These are phyloP conservation scores for Epizoanthus ramosus DNA, from an alignment of 92 coral and sea anemone genomes.

Conservation along the genomic window DNA sequence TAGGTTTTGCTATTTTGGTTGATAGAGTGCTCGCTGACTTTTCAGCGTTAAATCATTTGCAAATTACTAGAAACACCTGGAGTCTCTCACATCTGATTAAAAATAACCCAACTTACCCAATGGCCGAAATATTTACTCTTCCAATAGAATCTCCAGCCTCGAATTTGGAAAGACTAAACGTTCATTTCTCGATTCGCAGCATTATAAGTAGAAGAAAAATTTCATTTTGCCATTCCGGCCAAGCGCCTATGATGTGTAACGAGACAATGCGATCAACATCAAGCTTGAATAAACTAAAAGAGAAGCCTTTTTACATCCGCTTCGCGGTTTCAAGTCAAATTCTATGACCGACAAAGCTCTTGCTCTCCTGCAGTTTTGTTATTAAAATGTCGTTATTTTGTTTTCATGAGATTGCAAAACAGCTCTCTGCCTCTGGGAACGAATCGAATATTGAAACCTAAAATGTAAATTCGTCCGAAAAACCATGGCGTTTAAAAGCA, in stretches of 20 bases:
- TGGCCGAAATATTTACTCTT: slow-evolving; percentile 43
- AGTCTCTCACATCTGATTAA: slow-evolving; percentile 58
- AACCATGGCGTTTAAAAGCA: slow-evolving; percentile 7
- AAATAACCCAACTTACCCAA: slow-evolving; percentile 44
- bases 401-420: slow-evolving; percentile 33
- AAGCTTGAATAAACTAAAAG: neutral
- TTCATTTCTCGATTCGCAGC: neutral
- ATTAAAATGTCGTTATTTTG: slow-evolving; percentile 38
- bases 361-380: slow-evolving; percentile 32
- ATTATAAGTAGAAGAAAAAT: neutral
- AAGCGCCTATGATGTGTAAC: neutral
- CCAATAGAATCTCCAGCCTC: slow-evolving; percentile 33
- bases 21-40: slow-evolving; percentile 45
- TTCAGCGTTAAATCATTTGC: slow-evolving; percentile 65
- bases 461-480: slow-evolving; percentile 39
- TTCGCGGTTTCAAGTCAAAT: slow-evolving; percentile 27
- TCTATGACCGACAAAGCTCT: slow-evolving; percentile 9
- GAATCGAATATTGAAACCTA: neutral
- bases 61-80: slow-evolving; percentile 63
- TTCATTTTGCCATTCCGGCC: neutral
- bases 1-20: slow-evolving; percentile 25
- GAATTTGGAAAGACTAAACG: neutral
- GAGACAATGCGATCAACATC: slow-evolving; percentile 5
- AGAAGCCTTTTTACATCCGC: slow-evolving; percentile 20
- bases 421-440: slow-evolving; percentile 1